Conservation (phyloP, 2,797 vertebrate species). For the Myotis daubentonii region DNA sequence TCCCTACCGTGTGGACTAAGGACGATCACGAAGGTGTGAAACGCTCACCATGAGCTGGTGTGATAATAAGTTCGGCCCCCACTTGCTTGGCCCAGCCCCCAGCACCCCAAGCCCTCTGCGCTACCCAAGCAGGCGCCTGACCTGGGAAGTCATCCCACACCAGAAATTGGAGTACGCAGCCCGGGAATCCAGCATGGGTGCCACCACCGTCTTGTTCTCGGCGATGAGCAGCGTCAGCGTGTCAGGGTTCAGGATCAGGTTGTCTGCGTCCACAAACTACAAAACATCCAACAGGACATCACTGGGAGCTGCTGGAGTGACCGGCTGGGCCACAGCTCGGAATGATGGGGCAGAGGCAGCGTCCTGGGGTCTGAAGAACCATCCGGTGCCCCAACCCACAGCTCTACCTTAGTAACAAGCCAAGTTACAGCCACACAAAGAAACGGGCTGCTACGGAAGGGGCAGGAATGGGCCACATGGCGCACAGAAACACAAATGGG, state of each 20-base stretch:
- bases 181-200: slow-evolving; percentile 95
- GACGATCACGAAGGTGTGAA: background rate
- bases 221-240: slow-evolving; percentile 90
- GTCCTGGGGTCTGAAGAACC: background rate
- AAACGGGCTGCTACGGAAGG: background rate
- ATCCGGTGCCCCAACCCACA: rapidly evolving
- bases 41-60: rapidly evolving
- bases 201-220: slow-evolving; percentile 94
- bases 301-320: rapidly evolving
- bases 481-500: background rate
- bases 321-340: background rate
- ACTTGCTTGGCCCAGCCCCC: background rate
- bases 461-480: background rate
- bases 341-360: background rate
- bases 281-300: background rate
- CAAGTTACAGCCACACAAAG: background rate
- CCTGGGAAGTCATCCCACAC: slow-evolving; percentile 97
- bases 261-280: slow-evolving; percentile 93
- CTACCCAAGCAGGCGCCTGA: slow-evolving; percentile 67
- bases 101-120: rapidly evolving
- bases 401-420: background rate
- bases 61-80: background rate
- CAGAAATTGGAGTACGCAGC: slow-evolving; percentile 98
- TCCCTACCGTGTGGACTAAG: background rate
- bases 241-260: slow-evolving; percentile 91